These are phyloP conservation scores for Euclidia mi DNA, from an alignment of 2,888 invertebrate genomes.

Conservation along the genomic window DNA sequence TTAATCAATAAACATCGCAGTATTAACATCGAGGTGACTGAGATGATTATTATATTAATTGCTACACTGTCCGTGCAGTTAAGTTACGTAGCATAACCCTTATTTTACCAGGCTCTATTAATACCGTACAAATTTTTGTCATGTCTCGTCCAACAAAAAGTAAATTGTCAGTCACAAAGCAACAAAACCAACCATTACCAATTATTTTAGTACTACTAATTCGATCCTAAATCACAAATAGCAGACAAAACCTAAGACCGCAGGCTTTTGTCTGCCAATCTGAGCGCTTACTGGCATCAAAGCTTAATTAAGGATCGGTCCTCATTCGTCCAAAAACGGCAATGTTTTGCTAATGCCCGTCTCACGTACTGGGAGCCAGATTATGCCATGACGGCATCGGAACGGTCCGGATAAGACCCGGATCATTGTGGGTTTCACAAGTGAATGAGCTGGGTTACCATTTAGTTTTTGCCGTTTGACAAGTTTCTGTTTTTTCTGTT, in stretches of 20 bases:
- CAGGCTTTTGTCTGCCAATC: neutral
- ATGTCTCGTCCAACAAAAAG: too few relatives aligned
- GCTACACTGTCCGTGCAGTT: too few relatives aligned
- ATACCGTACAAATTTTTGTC: too few relatives aligned
- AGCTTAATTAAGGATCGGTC: constrained; percentile 19
- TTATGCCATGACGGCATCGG: constrained; percentile 32
- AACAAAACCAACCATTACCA: too few relatives aligned
- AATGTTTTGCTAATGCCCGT: constrained; percentile 20
- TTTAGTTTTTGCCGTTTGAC: constrained; percentile 1
- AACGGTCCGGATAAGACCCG: constrained; percentile 6
- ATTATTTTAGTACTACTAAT: too few relatives aligned
- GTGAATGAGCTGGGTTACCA: neutral
- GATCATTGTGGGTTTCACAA: constrained; percentile 2
- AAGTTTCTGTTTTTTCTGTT: neutral
- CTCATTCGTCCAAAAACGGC: constrained; percentile 23
- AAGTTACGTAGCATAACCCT: too few relatives aligned
- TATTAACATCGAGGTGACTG: too few relatives aligned
- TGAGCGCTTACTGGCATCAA: constrained; percentile 8
- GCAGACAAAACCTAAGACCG: neutral
- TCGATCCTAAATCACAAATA: neutral
- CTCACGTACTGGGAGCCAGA: constrained; percentile 9
- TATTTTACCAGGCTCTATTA: too few relatives aligned
- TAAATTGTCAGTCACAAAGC: too few relatives aligned
- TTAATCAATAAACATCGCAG: too few relatives aligned
- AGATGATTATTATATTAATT: too few relatives aligned